Conservation (phyloP, 1,140 invertebrate genomes). For the Drosophila auraria region DNA sequence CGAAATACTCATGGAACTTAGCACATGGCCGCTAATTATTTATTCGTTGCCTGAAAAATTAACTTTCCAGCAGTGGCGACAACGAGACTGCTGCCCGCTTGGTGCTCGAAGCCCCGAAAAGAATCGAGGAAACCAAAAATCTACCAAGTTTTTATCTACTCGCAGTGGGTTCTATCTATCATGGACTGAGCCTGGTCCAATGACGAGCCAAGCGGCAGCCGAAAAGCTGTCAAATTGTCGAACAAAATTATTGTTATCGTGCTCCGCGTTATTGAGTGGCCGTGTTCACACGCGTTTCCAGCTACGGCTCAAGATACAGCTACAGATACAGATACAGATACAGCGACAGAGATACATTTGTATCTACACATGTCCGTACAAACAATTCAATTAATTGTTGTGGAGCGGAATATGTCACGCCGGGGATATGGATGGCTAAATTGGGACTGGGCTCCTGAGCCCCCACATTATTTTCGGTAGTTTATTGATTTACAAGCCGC, state of each 20-base stretch:
- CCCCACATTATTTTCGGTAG: conserved; percentile 64
- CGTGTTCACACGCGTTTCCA: conserved; percentile 66
- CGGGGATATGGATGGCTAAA: conserved; percentile 42
- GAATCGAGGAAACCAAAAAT: conserved; percentile 9
- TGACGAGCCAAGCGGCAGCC: conserved; percentile 58
- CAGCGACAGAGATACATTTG: conserved; percentile 70
- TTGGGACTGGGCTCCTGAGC: conserved; percentile 7
- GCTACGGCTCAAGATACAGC: conserved; percentile 33
- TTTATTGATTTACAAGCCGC: conserved; percentile 79
- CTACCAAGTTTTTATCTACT: conserved; percentile 38
- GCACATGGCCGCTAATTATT: conserved; percentile 78
- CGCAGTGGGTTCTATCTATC: conserved; percentile 10
- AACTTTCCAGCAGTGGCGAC: conserved; percentile 71
- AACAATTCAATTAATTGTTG: conserved; percentile 84
- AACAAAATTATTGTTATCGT: conserved; percentile 75
- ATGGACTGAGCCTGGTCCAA: conserved; percentile 29
- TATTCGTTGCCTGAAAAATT: conserved; percentile 84
- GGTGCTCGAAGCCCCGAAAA: conserved; percentile 13
- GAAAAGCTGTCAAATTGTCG: conserved; percentile 81
- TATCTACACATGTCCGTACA: conserved; percentile 77
- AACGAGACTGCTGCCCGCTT: conserved; percentile 68
- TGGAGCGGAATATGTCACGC: conserved; percentile 64
- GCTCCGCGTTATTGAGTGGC: conserved; percentile 77
- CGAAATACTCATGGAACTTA: conserved; percentile 75
- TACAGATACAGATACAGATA: conserved; percentile 33